Evolutionary conservation across 2,113 vertebrate genomes (phyloP), one percentile per base, ranked within the genome.

Genomic region (Oreotrochilus melanogaster): DNA sequence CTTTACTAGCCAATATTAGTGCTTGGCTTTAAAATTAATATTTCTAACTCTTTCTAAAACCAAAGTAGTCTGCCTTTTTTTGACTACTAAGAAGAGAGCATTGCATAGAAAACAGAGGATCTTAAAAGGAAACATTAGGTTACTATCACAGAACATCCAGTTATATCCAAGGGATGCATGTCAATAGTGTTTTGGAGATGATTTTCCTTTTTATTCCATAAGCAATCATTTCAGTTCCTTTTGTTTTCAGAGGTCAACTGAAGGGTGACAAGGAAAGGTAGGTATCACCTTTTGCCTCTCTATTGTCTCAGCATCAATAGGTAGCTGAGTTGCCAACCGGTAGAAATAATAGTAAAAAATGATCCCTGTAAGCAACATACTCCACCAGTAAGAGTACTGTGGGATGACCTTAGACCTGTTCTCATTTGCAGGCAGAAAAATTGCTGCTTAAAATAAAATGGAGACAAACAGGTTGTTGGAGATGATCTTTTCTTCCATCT

Each of bases 201-300:
- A 42, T 48, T 58, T 79, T 58, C 33, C 37, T 51, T 39, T 42
- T 16, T 54, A 48, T 54, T 19, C 3, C 22, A 17, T 35, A n/a
- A 88, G 3, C 7, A 74, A 81, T 58, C 37, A 7, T 57, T 78
- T 81, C 4, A 2, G 3, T 28, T 50, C 1, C 8, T 66, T 75
- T 45, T 51, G 4, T 57, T 37, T 47, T 86, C 27, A 79, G 33
- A 21, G 4, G 7, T 58, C 24, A 66, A 4, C 2, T 33, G 35
- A 11, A 30, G 6, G 13, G 3, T 0, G 2, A 5, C 5, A 18
- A 42, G 28, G 28, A 81, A 70, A 65, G 50, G 28, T 27, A 39
- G 22, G 6, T 24, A 56, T 14, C 11, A 23, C 5, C 28, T 80
- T 15, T 14, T 67, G 10, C 16, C 21, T 66, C 47, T 31, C 61